These are phyloP conservation scores for Pantala flavescens DNA, from an alignment of 1,140 invertebrate genomes.

Conservation along the genomic window DNA sequence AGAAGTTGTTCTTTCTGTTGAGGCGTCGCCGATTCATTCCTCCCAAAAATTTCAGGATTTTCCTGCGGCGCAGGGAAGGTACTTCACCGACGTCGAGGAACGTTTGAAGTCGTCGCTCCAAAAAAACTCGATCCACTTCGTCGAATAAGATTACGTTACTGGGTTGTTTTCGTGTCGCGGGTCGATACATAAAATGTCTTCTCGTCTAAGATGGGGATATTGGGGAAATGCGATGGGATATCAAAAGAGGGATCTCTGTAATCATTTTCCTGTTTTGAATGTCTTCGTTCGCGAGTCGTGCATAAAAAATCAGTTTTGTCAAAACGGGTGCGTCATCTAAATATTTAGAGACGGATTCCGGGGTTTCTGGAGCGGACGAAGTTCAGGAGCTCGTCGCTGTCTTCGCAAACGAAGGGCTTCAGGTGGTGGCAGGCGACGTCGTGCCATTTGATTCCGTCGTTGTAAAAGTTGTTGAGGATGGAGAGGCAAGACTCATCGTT, in stretches of 20 bases:
- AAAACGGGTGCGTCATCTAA: no score
- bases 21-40: background rate
- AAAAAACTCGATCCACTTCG: background rate
- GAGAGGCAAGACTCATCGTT: conserved; percentile 84
- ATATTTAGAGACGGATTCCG: conserved; percentile 61
- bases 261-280: no score
- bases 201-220: no score
- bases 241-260: no score
- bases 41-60: background rate
- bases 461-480: conserved; percentile 86
- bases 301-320: no score
- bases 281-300: no score
- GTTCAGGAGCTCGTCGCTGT: conserved; percentile 82
- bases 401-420: conserved; percentile 87
- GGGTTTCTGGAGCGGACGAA: conserved; percentile 79
- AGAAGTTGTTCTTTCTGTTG: background rate
- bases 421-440: conserved; percentile 84
- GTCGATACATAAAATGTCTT: no score
- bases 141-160: background rate
- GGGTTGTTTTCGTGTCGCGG: background rate
- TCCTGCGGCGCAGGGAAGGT: background rate
- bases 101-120: background rate
- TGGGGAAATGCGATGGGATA: no score
- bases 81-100: background rate
- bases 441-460: conserved; percentile 85